Evolutionary conservation across 2,888 invertebrate genomes (phyloP), one percentile per base, ranked within the genome.

Genomic region (Pristionchus fissidentatus): DNA sequence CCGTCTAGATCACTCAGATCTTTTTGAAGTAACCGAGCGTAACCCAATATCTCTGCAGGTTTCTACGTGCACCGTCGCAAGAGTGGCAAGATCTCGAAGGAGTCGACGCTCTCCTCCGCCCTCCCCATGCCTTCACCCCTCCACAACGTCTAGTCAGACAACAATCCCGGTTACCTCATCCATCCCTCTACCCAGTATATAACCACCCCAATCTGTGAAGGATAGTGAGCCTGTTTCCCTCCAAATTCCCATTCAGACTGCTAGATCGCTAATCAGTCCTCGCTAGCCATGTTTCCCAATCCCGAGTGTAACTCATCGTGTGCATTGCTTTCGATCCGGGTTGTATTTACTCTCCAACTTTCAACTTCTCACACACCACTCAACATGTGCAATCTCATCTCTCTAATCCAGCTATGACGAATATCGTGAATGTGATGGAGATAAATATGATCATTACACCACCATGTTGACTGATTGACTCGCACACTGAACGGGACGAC

Each of bases 71-170:
- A 22, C 52, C 78, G 78, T 52, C 78, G 78, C 15, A 52, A 49
- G 52, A 49, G 49, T 49, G 49, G 29, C 4, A 19, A 49, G 52
- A 26, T 35, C 52, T 78, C 78, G 32, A 78, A 78, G 78, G 8
- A 8, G 10, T 78, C 78, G 13, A 52, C 78, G 49, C 78, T 52
- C 32, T 52, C 78, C 32, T n/a, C 35, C 29, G 49, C 78, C 29
- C 1, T 78, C 10, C 35, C 78, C 22, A 5, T 78, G 7, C 41
- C 78, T 13, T 52, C 52, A 32, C n/a, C 78, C 49, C n/a, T 78
- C 32, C 43, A 75, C 41, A 49, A n/a, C 49, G 32, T 78, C 78
- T 78, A 78, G 78, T 78, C 78, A 52, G 62, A n/a, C 73, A 43
- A n/a, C 73, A 19, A 43, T 13, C 35, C 66, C n/a, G n/a, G n/a